Evolutionary conservation across 2,797 vertebrate genomes (phyloP), one percentile per base, ranked within the genome.

Genomic region (Macroramphosus scolopax): DNA sequence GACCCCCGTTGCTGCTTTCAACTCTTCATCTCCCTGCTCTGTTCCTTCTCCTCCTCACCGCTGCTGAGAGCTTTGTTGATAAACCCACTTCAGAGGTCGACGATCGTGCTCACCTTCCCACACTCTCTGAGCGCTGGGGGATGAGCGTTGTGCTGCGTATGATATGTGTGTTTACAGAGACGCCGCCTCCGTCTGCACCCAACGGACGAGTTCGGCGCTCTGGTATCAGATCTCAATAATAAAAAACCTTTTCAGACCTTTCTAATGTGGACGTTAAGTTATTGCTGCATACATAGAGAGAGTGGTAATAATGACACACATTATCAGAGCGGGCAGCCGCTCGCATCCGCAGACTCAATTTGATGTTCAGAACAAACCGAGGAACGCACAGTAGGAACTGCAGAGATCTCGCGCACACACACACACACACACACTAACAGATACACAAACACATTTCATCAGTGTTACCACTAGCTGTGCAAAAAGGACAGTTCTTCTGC

Each of bases 401-500:
- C 43, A 50, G 31, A 36, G 34, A 35, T 11, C 34, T 45, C 55
- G 34, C 42, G 14, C 35, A 22, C 29, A 39, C 24, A 26, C 31
- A 38, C 10, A 18, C 15, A 54, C 22, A 51, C 34, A 18, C 51
- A 50, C 30, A 35, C 51, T 38, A n/a, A 3, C 57, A 68, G 22
- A 61, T 49, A 52, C 63, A 65, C 52, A 63, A 52, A 74, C 72
- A 81, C 71, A 69, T 70, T 77, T 75, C 70, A 83, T 80, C 74
- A 74, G 58, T 46, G 48, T 38, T 62, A 75, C 75, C 74, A 52
- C 77, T 77, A 24, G 67, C 77, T 83, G 83, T 74, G 77, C 76
- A 60, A 67, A 82, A 76, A 71, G 79, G 63, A 84, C 77, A 80
- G 68, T 79, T 88, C 69, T 41, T 54, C 50, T 82, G 83, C 84